These are phyloP conservation scores for Monomorium pharaonis DNA, from an alignment of 1,140 invertebrate genomes.

Conservation along the genomic window DNA sequence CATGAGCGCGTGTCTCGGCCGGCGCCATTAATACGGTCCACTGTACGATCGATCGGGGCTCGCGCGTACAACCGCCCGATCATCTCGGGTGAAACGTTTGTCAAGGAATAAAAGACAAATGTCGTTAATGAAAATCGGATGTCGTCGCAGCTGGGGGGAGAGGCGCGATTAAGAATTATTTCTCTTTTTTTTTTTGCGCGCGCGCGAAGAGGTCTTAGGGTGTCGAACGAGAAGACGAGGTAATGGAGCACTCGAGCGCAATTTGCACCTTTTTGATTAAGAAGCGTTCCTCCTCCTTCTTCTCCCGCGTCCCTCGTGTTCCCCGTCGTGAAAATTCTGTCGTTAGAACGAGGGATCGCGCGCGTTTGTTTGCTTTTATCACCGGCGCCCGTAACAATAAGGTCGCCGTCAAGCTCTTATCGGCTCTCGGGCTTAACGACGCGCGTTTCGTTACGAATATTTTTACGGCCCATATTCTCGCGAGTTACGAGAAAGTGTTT, in stretches of 20 bases:
- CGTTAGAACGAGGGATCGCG: neutral
- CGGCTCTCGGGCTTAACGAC: neutral
- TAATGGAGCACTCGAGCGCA: constrained; percentile 14
- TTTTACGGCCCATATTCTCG: neutral
- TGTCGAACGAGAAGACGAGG: neutral
- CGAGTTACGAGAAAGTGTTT: neutral
- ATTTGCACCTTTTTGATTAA: constrained; percentile 44
- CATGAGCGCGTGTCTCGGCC: neutral
- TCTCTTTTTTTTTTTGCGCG: constrained; percentile 12
- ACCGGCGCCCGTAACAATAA: neutral
- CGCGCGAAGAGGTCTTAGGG: constrained; percentile 1
- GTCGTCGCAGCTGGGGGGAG: constrained; percentile 10
- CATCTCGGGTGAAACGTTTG: constrained; percentile 18
- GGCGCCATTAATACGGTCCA: constrained; percentile 32
- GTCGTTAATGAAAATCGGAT: constrained; percentile 43
- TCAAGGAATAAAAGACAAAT: constrained; percentile 20
- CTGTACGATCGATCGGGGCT: constrained; percentile 22
- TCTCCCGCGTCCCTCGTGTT: neutral
- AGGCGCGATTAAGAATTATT: constrained; percentile 15
- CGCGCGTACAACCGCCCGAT: neutral
- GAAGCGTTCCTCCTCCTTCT: neutral
- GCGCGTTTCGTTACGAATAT: neutral
- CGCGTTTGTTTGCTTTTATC: constrained; percentile 37
- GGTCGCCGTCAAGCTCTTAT: constrained; percentile 3
- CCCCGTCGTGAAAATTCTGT: constrained; percentile 15